phyloP scores from a whole-genome alignment of 92 coral and sea anemone genomes.

The Parazoanthus darwini region DNA sequence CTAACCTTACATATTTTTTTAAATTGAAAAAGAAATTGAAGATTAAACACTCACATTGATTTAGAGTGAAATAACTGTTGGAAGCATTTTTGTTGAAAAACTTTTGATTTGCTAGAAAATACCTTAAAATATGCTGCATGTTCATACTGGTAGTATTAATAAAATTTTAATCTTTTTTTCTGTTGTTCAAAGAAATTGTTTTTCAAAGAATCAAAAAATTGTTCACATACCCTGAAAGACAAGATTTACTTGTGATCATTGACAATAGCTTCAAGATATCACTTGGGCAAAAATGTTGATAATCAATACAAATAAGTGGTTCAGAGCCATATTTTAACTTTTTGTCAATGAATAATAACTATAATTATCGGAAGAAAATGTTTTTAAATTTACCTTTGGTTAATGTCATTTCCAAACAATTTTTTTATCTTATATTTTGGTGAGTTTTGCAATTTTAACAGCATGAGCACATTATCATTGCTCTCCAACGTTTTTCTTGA shows the following conservation, averaged over 20 bases:
- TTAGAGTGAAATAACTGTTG: background rate
- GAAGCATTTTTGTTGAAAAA: background rate
- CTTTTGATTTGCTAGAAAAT: background rate
- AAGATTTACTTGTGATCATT: background rate
- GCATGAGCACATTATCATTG: background rate
- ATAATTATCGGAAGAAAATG: too few species aligned
- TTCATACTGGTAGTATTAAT: too few species aligned
- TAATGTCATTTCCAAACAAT: background rate
- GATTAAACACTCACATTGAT: background rate
- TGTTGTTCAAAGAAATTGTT: background rate
- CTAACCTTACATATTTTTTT: background rate
- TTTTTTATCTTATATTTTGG: background rate
- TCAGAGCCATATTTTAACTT: background rate
- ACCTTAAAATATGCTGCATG: background rate
- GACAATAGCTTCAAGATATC: background rate
- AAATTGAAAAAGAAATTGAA: conserved; percentile 8
- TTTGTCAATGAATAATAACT: background rate
- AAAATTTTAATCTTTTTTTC: background rate
- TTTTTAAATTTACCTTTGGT: background rate
- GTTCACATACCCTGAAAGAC: background rate
- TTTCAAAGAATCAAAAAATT: background rate
- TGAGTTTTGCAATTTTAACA: background rate
- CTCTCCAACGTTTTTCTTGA: background rate
- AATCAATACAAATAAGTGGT: background rate
- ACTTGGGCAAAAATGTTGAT: background rate